Evolutionary conservation across 1,140 invertebrate species (phyloP), one percentile per base, ranked within the genome.

Genomic region (Diabrotica virgifera): DNA sequence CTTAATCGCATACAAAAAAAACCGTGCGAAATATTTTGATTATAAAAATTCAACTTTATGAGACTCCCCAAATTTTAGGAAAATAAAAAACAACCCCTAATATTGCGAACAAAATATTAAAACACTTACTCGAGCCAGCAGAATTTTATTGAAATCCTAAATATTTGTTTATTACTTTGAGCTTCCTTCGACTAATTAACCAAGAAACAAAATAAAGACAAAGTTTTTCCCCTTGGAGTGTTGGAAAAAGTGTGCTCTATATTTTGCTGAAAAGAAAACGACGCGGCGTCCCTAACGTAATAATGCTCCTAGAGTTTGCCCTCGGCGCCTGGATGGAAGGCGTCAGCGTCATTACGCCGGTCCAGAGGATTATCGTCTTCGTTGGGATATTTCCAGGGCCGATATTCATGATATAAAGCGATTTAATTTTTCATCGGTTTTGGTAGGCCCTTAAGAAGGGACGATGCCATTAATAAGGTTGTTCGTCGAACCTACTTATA

Each of bases 331-430:
- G 40, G 40, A 46, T 46, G 40, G 40, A 46, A 46, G 40, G 40
- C 40, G 40, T 46, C 40, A n/a, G 40, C 40, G 40, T 46, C 40
- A 46, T 46, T 46, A 46, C 40, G 40, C 40, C 40, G 40, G 40
- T 46, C 40, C 40, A 46, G 40, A 46, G 40, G 40, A 46, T 46
- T 46, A 46, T 46, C 40, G 40, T 46, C 40, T 46, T 46, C 40
- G 40, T 46, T 46, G 40, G 40, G 40, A 46, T 46, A 46, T 46
- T 46, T 46, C 40, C 40, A 46, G 40, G 40, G 40, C 40, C 40
- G 40, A 46, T 46, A 46, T 46, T 46, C 40, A 46, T 46, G 40
- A 46, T 46, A n/a, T 46, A 46, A n/a, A 46, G 40, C 40, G 40
- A 46, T 46, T 46, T 46, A 46, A 46, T 46, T 46, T 46, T 46